These are phyloP conservation scores for Erythrocercus mccallii DNA, from an alignment of 2,113 vertebrate species.

Conservation along the genomic window DNA sequence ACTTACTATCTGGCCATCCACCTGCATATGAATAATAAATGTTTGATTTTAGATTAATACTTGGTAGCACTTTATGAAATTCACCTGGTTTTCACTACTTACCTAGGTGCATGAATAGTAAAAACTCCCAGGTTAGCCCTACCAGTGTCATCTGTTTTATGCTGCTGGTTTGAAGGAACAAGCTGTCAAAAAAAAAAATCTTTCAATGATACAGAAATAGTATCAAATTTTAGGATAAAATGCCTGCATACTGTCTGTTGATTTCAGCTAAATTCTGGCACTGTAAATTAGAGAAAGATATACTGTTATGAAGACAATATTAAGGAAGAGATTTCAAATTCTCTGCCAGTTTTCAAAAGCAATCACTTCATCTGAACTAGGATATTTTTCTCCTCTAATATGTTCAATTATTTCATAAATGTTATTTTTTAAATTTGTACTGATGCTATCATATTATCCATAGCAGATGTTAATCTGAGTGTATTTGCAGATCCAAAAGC, in stretches of 20 bases:
- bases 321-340: not conserved
- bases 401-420: not conserved
- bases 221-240: not conserved
- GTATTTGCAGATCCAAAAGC: not conserved
- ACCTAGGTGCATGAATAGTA: constrained; percentile 81
- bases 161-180: constrained; percentile 62
- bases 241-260: not conserved
- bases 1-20: not conserved
- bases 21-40: not conserved
- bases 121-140: constrained; percentile 78
- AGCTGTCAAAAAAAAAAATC: constrained; percentile 57
- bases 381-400: not conserved
- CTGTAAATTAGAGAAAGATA: not conserved
- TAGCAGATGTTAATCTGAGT: not conserved
- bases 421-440: not conserved
- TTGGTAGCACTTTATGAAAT: not conserved
- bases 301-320: not conserved
- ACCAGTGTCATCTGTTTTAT: constrained; percentile 80
- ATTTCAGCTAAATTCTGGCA: not conserved
- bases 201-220: not conserved
- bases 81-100: constrained; percentile 60
- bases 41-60: not conserved
- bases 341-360: not conserved
- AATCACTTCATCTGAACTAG: not conserved
- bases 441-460: not conserved